These are phyloP conservation scores for Hirudinaria manillensis DNA, from an alignment of 2,888 invertebrate genomes.

Conservation along the genomic window DNA sequence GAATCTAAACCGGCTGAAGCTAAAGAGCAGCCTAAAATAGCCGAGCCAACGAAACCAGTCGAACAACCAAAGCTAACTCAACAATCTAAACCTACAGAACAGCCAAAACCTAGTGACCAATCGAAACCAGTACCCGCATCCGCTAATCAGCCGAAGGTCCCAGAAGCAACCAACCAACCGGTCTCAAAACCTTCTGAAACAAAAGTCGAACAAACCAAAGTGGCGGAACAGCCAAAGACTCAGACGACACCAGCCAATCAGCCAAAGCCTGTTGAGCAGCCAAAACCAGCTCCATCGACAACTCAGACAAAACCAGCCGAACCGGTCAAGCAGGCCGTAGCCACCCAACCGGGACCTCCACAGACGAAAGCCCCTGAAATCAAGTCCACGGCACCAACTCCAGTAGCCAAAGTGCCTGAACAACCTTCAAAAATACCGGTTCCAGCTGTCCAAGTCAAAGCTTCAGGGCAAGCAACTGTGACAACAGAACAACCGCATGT, in stretches of 20 bases:
- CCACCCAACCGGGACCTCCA: constrained; percentile 9
- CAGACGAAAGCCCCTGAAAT: not conserved
- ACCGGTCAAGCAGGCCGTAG: not conserved
- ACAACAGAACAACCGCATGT: not conserved
- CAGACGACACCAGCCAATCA: not conserved
- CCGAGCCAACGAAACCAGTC: constrained; percentile 7
- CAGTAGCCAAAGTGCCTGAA: not conserved
- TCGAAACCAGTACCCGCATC: constrained; percentile 8
- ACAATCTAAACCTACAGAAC: not conserved
- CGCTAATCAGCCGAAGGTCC: not conserved
- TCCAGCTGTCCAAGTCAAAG: not conserved
- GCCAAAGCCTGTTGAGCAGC: constrained; percentile 25
- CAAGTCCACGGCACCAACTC: not conserved
- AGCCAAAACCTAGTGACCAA: not conserved
- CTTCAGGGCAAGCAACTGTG: not conserved
- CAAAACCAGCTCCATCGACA: not conserved
- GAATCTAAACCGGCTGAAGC: constrained; percentile 19
- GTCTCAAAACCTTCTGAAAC: not conserved
- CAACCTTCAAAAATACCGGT: constrained; percentile 14
- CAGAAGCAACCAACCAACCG: not conserved
- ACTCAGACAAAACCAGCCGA: constrained; percentile 19
- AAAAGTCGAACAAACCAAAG: constrained; percentile 1
- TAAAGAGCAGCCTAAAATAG: constrained; percentile 17
- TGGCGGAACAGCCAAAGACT: not conserved
- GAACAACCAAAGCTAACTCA: not conserved